Percentiles rank a stretch among this genome's conserved stretches.
phyloP scores from a whole-genome alignment of 2,888 invertebrate genomes.

The Linyphia triangularis region DNA sequence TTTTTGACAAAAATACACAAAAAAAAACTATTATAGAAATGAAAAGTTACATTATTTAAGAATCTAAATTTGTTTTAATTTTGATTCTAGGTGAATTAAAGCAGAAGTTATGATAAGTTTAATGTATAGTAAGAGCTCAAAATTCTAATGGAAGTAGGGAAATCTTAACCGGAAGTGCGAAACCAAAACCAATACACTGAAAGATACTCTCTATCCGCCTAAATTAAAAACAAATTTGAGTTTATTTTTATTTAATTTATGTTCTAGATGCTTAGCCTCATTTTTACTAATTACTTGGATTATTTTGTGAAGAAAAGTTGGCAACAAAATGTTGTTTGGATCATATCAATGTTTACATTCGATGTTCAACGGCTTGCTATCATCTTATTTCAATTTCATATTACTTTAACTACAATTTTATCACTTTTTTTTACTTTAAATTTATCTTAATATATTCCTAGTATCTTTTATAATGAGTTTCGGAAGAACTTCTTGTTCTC shows the following conservation, averaged over 20 bases:
- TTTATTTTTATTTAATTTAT: neutral
- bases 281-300: neutral
- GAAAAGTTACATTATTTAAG: neutral
- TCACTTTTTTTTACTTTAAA: neutral
- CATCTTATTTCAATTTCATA: neutral
- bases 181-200: neutral
- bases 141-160: too few species aligned
- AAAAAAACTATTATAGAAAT: neutral
- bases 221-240: neutral
- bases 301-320: neutral
- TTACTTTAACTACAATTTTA: neutral
- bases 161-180: slow-evolving; percentile 10
- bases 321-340: neutral
- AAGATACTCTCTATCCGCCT: neutral
- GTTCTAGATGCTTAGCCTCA: neutral
- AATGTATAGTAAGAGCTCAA: neutral
- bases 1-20: slow-evolving; percentile 10
- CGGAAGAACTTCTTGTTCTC: neutral
- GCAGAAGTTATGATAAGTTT: neutral
- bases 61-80: slow-evolving; percentile 1
- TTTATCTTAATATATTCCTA: neutral
- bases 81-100: slow-evolving; percentile 7
- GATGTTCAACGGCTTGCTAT: neutral
- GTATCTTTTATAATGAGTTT: neutral
- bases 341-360: neutral